phyloP scores from a whole-genome alignment of 1,140 invertebrate species.

The Dufourea novaeangliae region DNA sequence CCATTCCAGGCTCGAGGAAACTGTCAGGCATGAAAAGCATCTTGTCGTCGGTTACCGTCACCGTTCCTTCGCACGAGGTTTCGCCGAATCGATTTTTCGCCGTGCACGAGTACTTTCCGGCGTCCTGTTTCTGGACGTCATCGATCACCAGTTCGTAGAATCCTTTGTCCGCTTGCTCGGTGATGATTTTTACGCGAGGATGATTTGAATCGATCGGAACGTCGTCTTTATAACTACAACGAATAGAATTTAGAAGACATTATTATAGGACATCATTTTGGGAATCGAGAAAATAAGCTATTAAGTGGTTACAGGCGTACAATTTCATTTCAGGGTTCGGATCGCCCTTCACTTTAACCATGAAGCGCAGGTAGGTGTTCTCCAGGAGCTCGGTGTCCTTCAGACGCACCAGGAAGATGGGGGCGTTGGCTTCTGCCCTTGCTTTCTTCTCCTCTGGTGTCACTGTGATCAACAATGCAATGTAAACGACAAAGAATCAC shows the following conservation, averaged over 20 bases:
- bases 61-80: constrained; percentile 87
- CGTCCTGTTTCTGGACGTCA: constrained; percentile 90
- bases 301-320: constrained; percentile 84
- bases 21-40: constrained; percentile 88
- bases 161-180: constrained; percentile 89
- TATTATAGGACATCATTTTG: not conserved
- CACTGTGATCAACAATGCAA: constrained; percentile 80
- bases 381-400: constrained; percentile 94
- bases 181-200: constrained; percentile 88
- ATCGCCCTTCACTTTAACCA: constrained; percentile 93
- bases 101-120: constrained; percentile 93
- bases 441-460: constrained; percentile 87
- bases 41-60: constrained; percentile 93
- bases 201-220: constrained; percentile 86
- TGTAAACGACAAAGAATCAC: not conserved
- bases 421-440: constrained; percentile 87
- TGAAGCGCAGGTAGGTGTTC: constrained; percentile 93
- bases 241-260: constrained; percentile 38
- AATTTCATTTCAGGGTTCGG: constrained; percentile 93
- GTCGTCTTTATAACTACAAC: constrained; percentile 91
- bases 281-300: not conserved
- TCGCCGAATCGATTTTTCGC: constrained; percentile 93
- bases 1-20: constrained; percentile 88
- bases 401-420: constrained; percentile 90
- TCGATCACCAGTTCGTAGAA: constrained; percentile 95